Evolutionary conservation across 2,113 vertebrate species (phyloP), one percentile per base, ranked within the genome.

Genomic region (Zapornia atra): DNA sequence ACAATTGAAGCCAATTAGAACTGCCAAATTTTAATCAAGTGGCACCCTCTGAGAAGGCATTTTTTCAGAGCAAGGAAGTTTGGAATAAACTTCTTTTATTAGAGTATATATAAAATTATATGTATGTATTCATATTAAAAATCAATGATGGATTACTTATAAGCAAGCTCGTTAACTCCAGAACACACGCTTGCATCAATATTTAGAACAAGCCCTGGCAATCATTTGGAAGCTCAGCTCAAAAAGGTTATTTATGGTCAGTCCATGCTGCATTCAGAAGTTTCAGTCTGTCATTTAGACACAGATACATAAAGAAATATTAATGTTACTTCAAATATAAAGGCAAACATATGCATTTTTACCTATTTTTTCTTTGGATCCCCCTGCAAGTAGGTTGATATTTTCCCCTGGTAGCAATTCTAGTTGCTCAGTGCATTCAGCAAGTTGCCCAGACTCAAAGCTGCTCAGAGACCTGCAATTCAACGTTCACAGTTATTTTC

Each of bases 371-470:
- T 99, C 99, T 96, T 99, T 99, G 94, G 97, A 98, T 94, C 98
- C 98, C 50, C 98, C 98, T 46, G 98, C 98, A 89, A 99, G 98
- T 15, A 98, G 97, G 75, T 98, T 99, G 86, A 99, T 99, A 96
- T 99, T 99, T 96, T 99, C 99, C 87, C 99, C 99, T 7, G 99
- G 99, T 88, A 99, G 97, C 84, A 99, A 97, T 95, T 99, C 99
- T 82, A 99, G 97, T 79, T 99, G 99, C 42, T 98, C 98, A 38
- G 98, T 98, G 90, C 99, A 99, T 93, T 98, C 99, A 11, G 95
- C 48, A 86, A 99, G 98, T 88, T 99, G 98, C 80, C 99, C 99
- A 72, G 98, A 99, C 87, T 99, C 99, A 86, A 99, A 99, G 94
- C 98, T 97, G 96, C 98, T 99, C 90, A 99, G 96, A 88, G 99